phyloP scores from a whole-genome alignment of 2,888 invertebrate genomes.

The Rugalucina vietnamica region DNA sequence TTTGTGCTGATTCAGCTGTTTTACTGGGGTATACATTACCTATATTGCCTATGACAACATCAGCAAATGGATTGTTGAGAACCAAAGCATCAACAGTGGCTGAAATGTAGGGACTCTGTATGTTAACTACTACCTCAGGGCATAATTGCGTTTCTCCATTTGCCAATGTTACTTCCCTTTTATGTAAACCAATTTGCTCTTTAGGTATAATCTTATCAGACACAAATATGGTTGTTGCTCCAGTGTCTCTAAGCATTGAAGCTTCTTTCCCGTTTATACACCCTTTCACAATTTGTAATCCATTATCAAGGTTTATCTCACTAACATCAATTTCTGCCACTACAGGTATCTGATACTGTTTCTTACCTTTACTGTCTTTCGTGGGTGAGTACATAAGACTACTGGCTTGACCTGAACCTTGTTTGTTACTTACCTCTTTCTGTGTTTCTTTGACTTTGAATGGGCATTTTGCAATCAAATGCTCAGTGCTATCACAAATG shows the following conservation, averaged over 20 bases:
- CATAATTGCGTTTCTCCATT: background rate
- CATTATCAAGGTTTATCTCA: background rate
- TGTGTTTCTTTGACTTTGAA: background rate
- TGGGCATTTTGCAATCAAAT: slow-evolving; percentile 16
- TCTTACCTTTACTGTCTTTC: background rate
- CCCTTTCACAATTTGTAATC: background rate
- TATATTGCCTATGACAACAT: slow-evolving; percentile 13
- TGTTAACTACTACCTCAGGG: background rate
- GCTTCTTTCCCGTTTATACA: background rate
- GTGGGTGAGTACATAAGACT: background rate
- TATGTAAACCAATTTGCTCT: background rate
- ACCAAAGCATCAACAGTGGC: slow-evolving; percentile 8
- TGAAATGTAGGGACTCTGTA: slow-evolving; percentile 1
- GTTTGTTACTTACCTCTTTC: background rate
- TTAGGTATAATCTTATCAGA: background rate
- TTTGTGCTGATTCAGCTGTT: background rate
- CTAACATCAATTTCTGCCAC: background rate
- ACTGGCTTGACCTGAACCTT: background rate
- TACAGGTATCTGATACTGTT: background rate
- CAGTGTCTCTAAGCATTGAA: slow-evolving; percentile 1
- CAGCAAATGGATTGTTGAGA: slow-evolving; percentile 16
- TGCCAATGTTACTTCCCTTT: background rate
- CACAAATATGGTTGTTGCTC: slow-evolving; percentile 10
- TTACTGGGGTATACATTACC: background rate
- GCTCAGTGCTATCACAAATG: slow-evolving; percentile 14